Conservation (phyloP, 2,888 invertebrate species). For the Fragum fragum region DNA sequence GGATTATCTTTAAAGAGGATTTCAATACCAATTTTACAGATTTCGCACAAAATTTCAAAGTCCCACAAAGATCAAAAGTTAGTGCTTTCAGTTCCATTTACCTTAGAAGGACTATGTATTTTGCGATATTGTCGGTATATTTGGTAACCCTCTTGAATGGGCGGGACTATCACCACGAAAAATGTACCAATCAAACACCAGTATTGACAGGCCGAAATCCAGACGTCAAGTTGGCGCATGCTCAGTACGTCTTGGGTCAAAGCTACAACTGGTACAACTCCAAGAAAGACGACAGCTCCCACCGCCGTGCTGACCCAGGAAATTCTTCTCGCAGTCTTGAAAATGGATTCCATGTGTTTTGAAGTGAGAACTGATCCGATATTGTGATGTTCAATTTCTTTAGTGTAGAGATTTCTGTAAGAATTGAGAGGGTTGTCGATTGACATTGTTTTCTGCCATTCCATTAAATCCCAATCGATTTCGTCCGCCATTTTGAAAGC, state of each 20-base stretch:
- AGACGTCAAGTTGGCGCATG: slow-evolving; percentile 39
- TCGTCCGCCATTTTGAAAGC: background rate
- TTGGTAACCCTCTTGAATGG: slow-evolving; percentile 56
- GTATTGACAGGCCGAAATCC: slow-evolving; percentile 57
- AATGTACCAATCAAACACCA: slow-evolving; percentile 58
- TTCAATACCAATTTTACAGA: too few relatives aligned
- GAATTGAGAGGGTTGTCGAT: slow-evolving; percentile 80
- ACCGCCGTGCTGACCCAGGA: slow-evolving; percentile 39
- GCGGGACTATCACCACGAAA: slow-evolving; percentile 58
- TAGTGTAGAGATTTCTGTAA: slow-evolving; percentile 69
- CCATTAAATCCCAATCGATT: slow-evolving; percentile 42
- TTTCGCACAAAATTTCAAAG: too few relatives aligned
- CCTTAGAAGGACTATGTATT: slow-evolving; percentile 9
- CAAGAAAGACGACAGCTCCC: slow-evolving; percentile 42
- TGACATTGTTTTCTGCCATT: slow-evolving; percentile 77
- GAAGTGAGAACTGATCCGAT: slow-evolving; percentile 46
- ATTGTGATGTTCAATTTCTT: slow-evolving; percentile 70
- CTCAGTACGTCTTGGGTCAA: slow-evolving; percentile 45
- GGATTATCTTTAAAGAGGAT: too few relatives aligned
- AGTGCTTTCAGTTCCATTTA: background rate
- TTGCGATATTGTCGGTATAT: slow-evolving; percentile 43
- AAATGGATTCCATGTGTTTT: slow-evolving; percentile 53
- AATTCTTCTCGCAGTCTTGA: slow-evolving; percentile 21
- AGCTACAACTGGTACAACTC: slow-evolving; percentile 51
- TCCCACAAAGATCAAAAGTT: background rate